phyloP scores from a whole-genome alignment of 2,113 vertebrate species.

The Bagarius yarrelli region DNA sequence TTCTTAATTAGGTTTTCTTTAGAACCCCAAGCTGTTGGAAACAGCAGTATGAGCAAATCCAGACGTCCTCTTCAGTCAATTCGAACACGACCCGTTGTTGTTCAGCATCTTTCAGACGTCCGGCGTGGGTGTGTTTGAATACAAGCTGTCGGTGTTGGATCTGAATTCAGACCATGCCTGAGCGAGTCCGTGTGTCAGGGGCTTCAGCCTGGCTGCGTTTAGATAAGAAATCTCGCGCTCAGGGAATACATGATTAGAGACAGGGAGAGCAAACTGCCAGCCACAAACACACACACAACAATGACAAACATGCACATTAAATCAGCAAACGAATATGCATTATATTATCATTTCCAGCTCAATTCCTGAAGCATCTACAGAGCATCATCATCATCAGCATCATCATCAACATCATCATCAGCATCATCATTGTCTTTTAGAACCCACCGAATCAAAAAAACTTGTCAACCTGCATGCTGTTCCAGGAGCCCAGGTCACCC shows the following conservation, averaged over 20 bases:
- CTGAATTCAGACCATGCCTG: conserved; percentile 52
- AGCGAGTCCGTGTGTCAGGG: conserved; percentile 49
- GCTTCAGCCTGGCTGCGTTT: conserved; percentile 41
- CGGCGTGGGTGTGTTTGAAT: conserved; percentile 39
- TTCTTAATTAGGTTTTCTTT: neutral
- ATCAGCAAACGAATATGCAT: conserved; percentile 42
- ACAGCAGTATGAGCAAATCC: neutral
- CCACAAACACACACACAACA: conserved; percentile 21
- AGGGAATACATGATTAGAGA: conserved; percentile 52
- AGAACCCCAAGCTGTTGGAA: neutral
- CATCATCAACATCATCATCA: too few relatives aligned
- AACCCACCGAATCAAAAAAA: conserved; percentile 26
- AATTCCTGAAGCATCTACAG: neutral
- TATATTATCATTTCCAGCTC: conserved; percentile 31
- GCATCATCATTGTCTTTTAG: conserved; percentile 24
- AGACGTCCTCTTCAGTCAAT: neutral
- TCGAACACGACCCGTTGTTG: conserved; percentile 12
- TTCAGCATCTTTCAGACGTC: conserved; percentile 26
- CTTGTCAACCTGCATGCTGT: conserved; percentile 37
- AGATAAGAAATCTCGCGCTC: conserved; percentile 50
- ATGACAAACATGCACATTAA: conserved; percentile 20
- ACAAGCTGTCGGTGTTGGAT: conserved; percentile 41
- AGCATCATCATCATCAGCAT: too few relatives aligned
- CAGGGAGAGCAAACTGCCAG: conserved; percentile 22
- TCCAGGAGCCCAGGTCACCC: neutral